phyloP scores from a whole-genome alignment of 2,888 invertebrate genomes.

The Ichneumon xanthorius region DNA sequence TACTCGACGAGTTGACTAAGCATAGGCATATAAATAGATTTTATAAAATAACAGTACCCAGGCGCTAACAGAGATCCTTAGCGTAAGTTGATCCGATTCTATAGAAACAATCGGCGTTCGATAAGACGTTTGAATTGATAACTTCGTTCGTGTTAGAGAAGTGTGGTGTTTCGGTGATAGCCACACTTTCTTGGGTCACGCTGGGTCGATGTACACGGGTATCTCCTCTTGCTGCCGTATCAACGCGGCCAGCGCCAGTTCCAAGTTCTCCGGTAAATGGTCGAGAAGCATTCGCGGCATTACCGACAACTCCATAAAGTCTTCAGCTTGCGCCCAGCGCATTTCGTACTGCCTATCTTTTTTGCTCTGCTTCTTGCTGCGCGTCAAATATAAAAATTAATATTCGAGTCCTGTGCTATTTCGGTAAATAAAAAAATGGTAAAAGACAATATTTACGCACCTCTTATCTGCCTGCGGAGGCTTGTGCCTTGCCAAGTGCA shows the following conservation, averaged over 20 bases:
- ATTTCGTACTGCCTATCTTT: conserved; percentile 88
- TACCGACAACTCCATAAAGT: conserved; percentile 93
- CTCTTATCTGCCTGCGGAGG: conserved; percentile 85
- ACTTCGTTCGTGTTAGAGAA: neutral
- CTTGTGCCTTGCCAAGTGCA: conserved; percentile 91
- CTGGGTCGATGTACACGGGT: conserved; percentile 72
- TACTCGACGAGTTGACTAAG: conserved; percentile 39
- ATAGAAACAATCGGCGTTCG: neutral
- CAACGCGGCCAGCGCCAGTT: conserved; percentile 89
- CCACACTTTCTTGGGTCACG: conserved; percentile 50
- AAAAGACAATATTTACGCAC: conserved; percentile 24
- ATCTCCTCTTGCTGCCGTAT: conserved; percentile 84
- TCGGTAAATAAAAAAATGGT: neutral
- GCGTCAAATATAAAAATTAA: conserved; percentile 22
- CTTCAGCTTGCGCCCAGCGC: conserved; percentile 92
- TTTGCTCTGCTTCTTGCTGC: conserved; percentile 85
- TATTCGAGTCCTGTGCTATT: neutral
- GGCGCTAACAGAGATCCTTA: conserved; percentile 7
- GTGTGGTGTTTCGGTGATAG: neutral
- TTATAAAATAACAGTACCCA: conserved; percentile 22
- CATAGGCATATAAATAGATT: conserved; percentile 37
- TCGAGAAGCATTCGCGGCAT: conserved; percentile 95
- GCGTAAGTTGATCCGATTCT: neutral
- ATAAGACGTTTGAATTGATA: neutral
- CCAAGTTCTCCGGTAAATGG: conserved; percentile 93